Conservation (phyloP, 1,140 invertebrate species). For the Epicauta chinensis region DNA sequence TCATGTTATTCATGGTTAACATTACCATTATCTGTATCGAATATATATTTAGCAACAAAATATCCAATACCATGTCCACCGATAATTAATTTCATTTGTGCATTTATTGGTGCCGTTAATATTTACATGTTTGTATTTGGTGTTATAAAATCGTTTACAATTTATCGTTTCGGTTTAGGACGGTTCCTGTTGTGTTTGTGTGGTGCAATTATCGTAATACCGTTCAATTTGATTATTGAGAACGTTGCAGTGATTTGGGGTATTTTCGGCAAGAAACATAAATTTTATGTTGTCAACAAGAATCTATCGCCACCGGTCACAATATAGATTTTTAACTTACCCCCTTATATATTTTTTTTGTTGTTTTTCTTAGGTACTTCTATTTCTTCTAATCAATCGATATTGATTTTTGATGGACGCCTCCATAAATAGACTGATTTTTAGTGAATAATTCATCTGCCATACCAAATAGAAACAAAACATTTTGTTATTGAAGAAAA, state of each 20-base stretch:
- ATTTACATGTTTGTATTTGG: slow-evolving; percentile 97
- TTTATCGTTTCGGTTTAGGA: slow-evolving; percentile 75
- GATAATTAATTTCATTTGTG: slow-evolving; percentile 76
- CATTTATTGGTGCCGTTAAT: slow-evolving; percentile 85
- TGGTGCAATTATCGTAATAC: slow-evolving; percentile 82
- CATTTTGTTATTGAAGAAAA: too few relatives aligned
- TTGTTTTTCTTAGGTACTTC: too few relatives aligned
- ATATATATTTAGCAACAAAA: slow-evolving; percentile 71
- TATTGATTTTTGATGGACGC: too few relatives aligned
- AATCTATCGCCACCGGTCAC: slow-evolving; percentile 60
- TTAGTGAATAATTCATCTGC: too few relatives aligned
- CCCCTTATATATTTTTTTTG: too few relatives aligned
- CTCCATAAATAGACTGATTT: too few relatives aligned
- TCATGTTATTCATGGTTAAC: slow-evolving; percentile 94
- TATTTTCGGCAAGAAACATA: slow-evolving; percentile 84
- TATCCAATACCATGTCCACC: slow-evolving; percentile 84
- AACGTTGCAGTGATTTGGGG: slow-evolving; percentile 93
- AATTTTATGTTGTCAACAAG: slow-evolving; percentile 94
- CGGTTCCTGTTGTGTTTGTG: slow-evolving; percentile 75
- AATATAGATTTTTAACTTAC: slow-evolving; percentile 39
- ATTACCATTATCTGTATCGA: slow-evolving; percentile 85
- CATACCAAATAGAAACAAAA: too few relatives aligned
- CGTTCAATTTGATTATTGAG: slow-evolving; percentile 88
- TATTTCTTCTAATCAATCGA: too few relatives aligned
- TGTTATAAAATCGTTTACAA: slow-evolving; percentile 88